Conservation (phyloP, 2,113 vertebrate genomes). For the Melanocharis versteri region DNA sequence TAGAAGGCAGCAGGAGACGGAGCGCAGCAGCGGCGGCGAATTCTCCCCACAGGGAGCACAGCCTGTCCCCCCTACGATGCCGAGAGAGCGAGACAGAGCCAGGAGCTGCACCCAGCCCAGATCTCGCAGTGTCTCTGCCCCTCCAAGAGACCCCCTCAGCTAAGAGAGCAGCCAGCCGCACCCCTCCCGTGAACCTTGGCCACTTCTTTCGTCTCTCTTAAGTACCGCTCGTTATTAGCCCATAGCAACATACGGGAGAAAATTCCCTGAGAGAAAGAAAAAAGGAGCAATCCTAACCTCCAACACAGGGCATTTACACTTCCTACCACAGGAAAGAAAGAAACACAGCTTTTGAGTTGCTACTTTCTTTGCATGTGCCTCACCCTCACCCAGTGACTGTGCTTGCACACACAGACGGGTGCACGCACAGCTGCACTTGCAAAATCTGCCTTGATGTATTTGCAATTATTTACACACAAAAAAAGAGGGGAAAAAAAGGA, state of each 20-base stretch:
- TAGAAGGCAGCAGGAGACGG: not conserved
- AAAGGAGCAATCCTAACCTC: not conserved
- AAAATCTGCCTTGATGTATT: not conserved
- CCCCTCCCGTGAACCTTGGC: not conserved
- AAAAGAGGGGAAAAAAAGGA: not conserved
- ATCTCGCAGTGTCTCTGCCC: too few species aligned
- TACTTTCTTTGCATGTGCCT: not conserved
- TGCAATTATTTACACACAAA: not conserved
- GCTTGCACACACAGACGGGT: not conserved
- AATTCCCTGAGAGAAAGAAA: not conserved
- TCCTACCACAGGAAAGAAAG: not conserved
- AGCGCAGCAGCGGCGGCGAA: not conserved
- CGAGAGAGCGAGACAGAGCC: not conserved
- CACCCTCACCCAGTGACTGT: rapidly evolving
- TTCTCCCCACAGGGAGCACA: not conserved
- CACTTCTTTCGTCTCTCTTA: not conserved
- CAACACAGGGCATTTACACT: not conserved
- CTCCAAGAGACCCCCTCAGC: not conserved
- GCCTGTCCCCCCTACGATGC: too few species aligned
- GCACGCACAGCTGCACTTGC: not conserved
- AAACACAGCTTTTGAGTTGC: not conserved
- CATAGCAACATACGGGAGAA: not conserved
- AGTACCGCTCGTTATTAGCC: not conserved
- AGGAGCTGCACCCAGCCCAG: not conserved
- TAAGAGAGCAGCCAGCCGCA: not conserved